phyloP scores from a whole-genome alignment of 1,140 invertebrate species.

The Macrosteles quadrilineatus region DNA sequence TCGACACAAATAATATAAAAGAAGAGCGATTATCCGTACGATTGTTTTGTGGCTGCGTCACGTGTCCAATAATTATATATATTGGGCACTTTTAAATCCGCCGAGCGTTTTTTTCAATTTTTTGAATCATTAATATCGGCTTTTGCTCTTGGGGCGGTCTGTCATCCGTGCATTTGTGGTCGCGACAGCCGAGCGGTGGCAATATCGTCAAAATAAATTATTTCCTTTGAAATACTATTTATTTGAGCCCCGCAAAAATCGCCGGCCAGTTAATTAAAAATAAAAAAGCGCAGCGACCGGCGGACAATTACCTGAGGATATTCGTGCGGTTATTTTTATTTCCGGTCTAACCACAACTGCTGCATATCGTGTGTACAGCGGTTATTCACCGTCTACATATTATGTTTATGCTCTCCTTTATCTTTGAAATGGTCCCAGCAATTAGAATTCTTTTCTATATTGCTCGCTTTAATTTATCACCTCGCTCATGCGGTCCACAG shows the following conservation, averaged over 20 bases:
- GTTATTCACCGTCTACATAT: constrained; percentile 22
- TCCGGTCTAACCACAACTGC: too few species aligned
- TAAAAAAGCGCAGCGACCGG: neutral
- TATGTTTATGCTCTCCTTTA: constrained; percentile 24
- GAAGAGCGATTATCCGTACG: too few species aligned
- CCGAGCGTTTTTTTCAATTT: neutral
- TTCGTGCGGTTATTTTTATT: too few species aligned
- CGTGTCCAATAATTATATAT: constrained; percentile 7
- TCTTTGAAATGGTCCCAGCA: constrained; percentile 23
- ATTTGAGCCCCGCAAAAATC: neutral
- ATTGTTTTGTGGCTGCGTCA: neutral
- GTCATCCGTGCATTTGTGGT: neutral
- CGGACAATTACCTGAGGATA: too few species aligned
- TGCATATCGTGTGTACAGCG: too few species aligned
- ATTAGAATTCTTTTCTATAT: constrained; percentile 25
- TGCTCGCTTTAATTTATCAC: constrained; percentile 17
- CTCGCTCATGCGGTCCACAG: neutral
- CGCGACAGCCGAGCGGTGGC: neutral
- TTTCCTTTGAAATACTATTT: constrained; percentile 20
- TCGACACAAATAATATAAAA: too few species aligned
- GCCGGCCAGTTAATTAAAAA: constrained; percentile 18
- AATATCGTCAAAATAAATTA: constrained; percentile 19
- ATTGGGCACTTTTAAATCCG: constrained; percentile 21
- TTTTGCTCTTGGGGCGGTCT: neutral
- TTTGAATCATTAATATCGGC: constrained; percentile 25